Conservation (phyloP, 2,888 invertebrate species). For the Diplazon laetatorius region DNA sequence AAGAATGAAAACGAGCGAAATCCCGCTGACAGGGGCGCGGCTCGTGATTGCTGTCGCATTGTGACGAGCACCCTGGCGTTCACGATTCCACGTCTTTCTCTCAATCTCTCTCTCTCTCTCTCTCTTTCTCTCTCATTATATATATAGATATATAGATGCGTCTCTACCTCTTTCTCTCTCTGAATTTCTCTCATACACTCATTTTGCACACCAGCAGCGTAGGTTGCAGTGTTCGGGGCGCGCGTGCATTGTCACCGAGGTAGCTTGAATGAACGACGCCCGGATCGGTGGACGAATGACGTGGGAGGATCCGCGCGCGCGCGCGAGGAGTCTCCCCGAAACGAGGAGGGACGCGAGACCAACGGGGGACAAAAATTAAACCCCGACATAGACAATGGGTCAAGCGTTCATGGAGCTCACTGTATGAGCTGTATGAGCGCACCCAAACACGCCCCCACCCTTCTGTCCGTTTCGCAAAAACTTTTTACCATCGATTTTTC, state of each 20-base stretch:
- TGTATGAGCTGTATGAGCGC: too few relatives aligned
- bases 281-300: slow-evolving; percentile 69
- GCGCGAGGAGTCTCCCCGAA: slow-evolving; percentile 68
- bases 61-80: slow-evolving; percentile 73
- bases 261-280: slow-evolving; percentile 57
- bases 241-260: slow-evolving; percentile 64
- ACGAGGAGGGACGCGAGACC: slow-evolving; percentile 66
- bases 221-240: slow-evolving; percentile 35
- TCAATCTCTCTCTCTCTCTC: slow-evolving; percentile 16
- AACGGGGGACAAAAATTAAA: slow-evolving; percentile 78
- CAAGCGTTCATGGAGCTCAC: slow-evolving; percentile 80
- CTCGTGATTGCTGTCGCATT: slow-evolving; percentile 82
- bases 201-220: slow-evolving; percentile 20
- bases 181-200: too few relatives aligned
- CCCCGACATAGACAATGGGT: slow-evolving; percentile 81
- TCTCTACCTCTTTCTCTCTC: too few relatives aligned
- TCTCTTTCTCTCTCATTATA: too few relatives aligned
- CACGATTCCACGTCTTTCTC: slow-evolving; percentile 59
- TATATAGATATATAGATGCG: too few relatives aligned
- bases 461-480: slow-evolving; percentile 67
- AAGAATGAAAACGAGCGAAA: slow-evolving; percentile 69
- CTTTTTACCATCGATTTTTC: slow-evolving; percentile 31
- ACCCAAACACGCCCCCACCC: slow-evolving; percentile 79
- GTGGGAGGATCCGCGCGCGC: slow-evolving; percentile 75
- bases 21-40: slow-evolving; percentile 81